A percentile compares a stretch with the other conserved stretches of the same genome.
Conservation (phyloP, 2,797 vertebrate species). For the Triplophysa yarkandensis region DNA sequence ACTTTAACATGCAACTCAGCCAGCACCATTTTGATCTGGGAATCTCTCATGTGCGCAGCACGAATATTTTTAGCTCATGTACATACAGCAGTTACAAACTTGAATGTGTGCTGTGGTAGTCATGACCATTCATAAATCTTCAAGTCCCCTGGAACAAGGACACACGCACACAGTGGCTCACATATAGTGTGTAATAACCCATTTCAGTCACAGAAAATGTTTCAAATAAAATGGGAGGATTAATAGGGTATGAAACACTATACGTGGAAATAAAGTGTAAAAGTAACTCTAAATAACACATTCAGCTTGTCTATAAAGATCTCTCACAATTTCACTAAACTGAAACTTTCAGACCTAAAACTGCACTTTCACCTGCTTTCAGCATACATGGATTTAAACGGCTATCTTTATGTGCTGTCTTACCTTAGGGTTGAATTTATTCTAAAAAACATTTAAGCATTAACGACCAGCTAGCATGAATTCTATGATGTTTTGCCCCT, state of each 20-base stretch:
- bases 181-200: conserved; percentile 64
- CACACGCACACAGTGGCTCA: conserved; percentile 17
- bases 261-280: conserved; percentile 34
- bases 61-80: conserved; percentile 43
- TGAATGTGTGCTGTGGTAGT: conserved; percentile 8
- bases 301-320: conserved; percentile 26
- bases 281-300: conserved; percentile 36
- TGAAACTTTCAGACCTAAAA: not conserved
- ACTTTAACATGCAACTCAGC: conserved; percentile 21
- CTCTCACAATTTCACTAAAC: not conserved
- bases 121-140: conserved; percentile 41
- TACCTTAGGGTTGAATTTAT: not conserved
- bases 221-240: conserved; percentile 57
- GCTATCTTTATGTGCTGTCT: not conserved
- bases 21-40: conserved; percentile 36
- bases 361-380: conserved; percentile 29
- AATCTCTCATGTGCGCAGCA: conserved; percentile 7
- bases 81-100: conserved; percentile 32
- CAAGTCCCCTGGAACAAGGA: conserved; percentile 31
- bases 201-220: conserved; percentile 72
- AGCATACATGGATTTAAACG: conserved; percentile 7
- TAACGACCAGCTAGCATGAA: not conserved
- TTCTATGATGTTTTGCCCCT: not conserved
- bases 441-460: not conserved
- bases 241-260: conserved; percentile 49